phyloP scores from a whole-genome alignment of 2,888 invertebrate genomes.

The Cosmia pyralina region DNA sequence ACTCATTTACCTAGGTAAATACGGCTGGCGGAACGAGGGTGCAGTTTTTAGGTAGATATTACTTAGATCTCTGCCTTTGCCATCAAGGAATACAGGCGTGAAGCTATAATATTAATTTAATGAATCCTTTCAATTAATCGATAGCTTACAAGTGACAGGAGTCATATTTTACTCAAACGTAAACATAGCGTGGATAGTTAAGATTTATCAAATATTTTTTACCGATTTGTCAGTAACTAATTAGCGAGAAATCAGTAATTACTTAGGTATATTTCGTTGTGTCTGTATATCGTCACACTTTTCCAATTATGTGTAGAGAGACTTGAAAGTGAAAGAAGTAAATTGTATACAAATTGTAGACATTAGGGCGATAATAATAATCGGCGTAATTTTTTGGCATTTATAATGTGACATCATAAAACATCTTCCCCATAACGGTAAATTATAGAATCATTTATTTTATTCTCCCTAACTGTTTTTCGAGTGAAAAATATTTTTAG shows the following conservation, averaged over 20 bases:
- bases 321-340: conserved; percentile 21
- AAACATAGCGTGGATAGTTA: conserved; percentile 16
- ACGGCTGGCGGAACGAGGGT: too few relatives aligned
- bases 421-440: background rate
- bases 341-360: background rate
- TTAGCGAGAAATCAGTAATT: conserved; percentile 53
- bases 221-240: conserved; percentile 3
- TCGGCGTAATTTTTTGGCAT: background rate
- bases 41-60: too few relatives aligned
- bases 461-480: background rate
- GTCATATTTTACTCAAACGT: conserved; percentile 22
- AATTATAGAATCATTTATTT: background rate
- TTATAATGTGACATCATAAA: background rate
- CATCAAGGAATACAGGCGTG: background rate
- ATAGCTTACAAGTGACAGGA: background rate
- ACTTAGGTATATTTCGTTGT: background rate
- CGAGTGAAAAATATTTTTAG: background rate
- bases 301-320: background rate
- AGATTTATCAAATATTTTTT: conserved; percentile 39
- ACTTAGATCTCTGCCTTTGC: background rate
- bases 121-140: conserved; percentile 10
- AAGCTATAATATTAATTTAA: background rate
- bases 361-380: background rate
- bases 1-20: too few relatives aligned
- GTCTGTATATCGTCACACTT: background rate